Conservation (phyloP, 2,888 invertebrate species). For the Busseola fusca region DNA sequence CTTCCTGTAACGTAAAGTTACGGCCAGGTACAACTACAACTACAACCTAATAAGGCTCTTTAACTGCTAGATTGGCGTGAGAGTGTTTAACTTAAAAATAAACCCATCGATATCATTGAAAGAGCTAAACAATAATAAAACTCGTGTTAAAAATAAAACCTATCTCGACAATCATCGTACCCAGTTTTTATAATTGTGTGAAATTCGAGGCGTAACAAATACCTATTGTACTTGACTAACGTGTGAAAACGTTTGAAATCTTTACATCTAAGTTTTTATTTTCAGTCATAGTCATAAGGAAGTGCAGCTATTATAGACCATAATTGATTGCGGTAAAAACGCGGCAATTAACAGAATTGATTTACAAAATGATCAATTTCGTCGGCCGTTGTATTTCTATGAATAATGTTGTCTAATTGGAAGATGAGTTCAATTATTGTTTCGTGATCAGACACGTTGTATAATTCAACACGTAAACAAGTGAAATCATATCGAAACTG, state of each 20-base stretch:
- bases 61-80: not conserved
- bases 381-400: slow-evolving; percentile 51
- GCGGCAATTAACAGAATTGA: slow-evolving; percentile 54
- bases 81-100: slow-evolving; percentile 17
- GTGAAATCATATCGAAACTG: slow-evolving; percentile 81
- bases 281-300: slow-evolving; percentile 60
- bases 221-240: slow-evolving; percentile 66
- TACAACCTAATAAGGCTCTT: slow-evolving; percentile 6
- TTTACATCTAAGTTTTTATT: slow-evolving; percentile 63
- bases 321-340: slow-evolving; percentile 60
- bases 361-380: slow-evolving; percentile 62
- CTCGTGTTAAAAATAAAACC: slow-evolving; percentile 45
- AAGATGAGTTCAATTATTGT: slow-evolving; percentile 70
- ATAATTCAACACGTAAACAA: slow-evolving; percentile 75
- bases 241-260: slow-evolving; percentile 68
- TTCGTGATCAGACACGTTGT: slow-evolving; percentile 75
- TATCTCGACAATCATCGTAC: slow-evolving; percentile 57
- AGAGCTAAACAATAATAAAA: slow-evolving; percentile 42
- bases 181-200: slow-evolving; percentile 70
- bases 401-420: slow-evolving; percentile 68
- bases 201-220: slow-evolving; percentile 64
- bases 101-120: slow-evolving; percentile 32
- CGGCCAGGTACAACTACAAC: not conserved
- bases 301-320: slow-evolving; percentile 56
- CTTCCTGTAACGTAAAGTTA: slow-evolving; percentile 36